phyloP scores from a whole-genome alignment of 2,888 invertebrate species.

The Ectobius pallidus region DNA sequence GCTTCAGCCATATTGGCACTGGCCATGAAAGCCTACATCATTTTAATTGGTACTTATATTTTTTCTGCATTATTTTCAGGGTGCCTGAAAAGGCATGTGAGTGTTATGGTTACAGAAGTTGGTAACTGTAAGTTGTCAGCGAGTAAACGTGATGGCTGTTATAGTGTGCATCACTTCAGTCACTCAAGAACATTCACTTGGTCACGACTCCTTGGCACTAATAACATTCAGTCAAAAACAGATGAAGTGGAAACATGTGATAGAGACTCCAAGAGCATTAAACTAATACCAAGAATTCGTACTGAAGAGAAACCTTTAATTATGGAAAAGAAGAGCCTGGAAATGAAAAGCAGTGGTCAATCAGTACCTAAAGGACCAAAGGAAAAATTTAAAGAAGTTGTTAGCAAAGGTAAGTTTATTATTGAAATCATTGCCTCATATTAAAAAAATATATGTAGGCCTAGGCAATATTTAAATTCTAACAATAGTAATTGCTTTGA shows the following conservation, averaged over 20 bases:
- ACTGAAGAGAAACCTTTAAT: neutral
- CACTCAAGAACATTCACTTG: neutral
- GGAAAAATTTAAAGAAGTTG: conserved; percentile 18
- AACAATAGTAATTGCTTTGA: no score
- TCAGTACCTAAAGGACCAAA: no score
- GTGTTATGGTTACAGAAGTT: neutral
- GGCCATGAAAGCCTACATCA: no score
- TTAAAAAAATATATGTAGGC: no score
- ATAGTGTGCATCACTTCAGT: neutral
- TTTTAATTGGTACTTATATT: no score
- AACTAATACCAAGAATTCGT: neutral
- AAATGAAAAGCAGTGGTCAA: neutral
- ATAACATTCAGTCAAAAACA: neutral
- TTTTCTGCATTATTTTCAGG: conserved; percentile 13
- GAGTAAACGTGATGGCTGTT: neutral
- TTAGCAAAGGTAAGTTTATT: conserved; percentile 29
- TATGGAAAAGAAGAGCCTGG: neutral
- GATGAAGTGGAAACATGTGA: neutral
- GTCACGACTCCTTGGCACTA: conserved; percentile 1
- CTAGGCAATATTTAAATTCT: no score
- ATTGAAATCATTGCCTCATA: no score
- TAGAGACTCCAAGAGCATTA: neutral
- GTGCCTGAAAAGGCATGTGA: neutral
- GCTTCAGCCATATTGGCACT: no score
- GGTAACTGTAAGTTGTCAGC: neutral